Evolutionary conservation across 2,888 invertebrate species (phyloP).

Genomic region (Trissoscelio sp.): DNA sequence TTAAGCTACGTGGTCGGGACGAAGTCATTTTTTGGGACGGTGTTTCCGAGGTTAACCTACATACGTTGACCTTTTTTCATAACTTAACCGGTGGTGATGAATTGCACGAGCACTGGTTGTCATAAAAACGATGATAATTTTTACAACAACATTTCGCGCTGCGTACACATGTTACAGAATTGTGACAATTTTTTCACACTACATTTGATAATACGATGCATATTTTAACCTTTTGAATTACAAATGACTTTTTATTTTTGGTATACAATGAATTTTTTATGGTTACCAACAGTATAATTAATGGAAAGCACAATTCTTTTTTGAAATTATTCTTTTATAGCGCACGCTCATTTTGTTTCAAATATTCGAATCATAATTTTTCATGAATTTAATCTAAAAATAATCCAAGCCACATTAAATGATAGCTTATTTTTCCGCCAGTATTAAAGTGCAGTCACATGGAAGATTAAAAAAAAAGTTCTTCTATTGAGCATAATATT

Average conservation of each 20-base stretch:
- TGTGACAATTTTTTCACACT: not conserved
- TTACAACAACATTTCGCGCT: not conserved
- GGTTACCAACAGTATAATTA: not conserved
- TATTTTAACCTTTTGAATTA: too few species aligned
- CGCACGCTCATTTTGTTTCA: too few species aligned
- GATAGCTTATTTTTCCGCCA: too few species aligned
- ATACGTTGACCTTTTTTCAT: conserved; percentile 19
- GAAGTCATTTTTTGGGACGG: conserved; percentile 14
- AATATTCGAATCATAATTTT: too few species aligned
- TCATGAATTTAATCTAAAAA: too few species aligned
- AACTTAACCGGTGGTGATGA: conserved; percentile 18
- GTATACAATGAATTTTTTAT: not conserved
- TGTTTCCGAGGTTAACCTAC: conserved; percentile 19
- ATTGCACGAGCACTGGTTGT: not conserved
- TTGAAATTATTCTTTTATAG: too few species aligned
- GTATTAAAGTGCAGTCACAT: too few species aligned
- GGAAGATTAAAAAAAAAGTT: too few species aligned
- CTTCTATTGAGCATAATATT: too few species aligned
- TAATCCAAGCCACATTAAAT: too few species aligned
- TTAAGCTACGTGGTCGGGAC: conserved; percentile 23
- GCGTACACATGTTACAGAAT: conserved; percentile 5
- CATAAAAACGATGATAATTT: not conserved
- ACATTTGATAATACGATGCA: not conserved
- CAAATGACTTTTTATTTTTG: too few species aligned
- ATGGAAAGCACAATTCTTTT: too few species aligned